Conservation (phyloP, 1,140 invertebrate genomes). For the Psilanteris sp. region DNA sequence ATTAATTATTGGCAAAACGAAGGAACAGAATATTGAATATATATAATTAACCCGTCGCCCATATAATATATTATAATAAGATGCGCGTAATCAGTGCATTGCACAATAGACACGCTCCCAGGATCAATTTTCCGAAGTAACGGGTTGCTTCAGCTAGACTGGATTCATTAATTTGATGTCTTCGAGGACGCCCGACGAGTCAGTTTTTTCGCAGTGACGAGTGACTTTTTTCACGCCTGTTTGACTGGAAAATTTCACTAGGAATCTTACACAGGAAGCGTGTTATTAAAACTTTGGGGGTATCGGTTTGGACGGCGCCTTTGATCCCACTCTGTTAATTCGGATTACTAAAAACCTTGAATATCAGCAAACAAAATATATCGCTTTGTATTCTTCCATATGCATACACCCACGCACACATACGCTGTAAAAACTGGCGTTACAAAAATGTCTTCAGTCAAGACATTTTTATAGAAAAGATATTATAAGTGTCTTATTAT, state of each 20-base stretch:
- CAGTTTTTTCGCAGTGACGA: conserved; percentile 4
- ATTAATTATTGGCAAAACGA: too few relatives aligned
- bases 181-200: background rate
- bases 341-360: background rate
- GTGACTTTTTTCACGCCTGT: conserved; percentile 20
- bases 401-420: too few relatives aligned
- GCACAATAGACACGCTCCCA: background rate
- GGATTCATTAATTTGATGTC: conserved; percentile 1
- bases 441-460: too few relatives aligned
- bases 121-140: conserved; percentile 17
- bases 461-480: too few relatives aligned
- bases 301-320: conserved; percentile 11
- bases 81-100: background rate
- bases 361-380: too few relatives aligned
- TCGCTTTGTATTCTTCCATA: too few relatives aligned
- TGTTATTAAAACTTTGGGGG: conserved; percentile 16
- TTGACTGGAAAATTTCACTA: conserved; percentile 21
- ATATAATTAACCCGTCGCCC: background rate
- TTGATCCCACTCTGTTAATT: conserved; percentile 1
- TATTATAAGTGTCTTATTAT: too few relatives aligned
- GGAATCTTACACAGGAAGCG: conserved; percentile 6
- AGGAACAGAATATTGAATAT: too few relatives aligned
- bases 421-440: too few relatives aligned
- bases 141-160: conserved; percentile 7
- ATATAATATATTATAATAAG: background rate